Conservation (phyloP, 2,113 vertebrate species). For the Rynchops niger region DNA sequence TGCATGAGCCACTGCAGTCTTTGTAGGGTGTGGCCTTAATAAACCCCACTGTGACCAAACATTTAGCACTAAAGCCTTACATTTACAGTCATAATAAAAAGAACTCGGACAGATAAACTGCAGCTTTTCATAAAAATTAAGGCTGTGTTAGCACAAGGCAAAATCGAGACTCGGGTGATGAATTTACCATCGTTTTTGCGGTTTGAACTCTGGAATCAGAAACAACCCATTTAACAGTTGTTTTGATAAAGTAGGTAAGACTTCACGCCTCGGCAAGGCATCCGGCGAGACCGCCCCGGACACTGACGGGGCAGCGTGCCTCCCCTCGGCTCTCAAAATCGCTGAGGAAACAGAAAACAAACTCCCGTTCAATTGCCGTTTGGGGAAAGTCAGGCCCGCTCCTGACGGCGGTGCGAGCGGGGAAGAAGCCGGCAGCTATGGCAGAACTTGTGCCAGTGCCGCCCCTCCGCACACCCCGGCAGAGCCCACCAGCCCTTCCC, state of each 20-base stretch:
- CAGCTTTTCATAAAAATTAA: neutral
- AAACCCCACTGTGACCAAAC: neutral
- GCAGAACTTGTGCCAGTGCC: neutral
- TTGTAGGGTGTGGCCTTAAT: neutral
- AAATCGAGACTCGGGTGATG: neutral
- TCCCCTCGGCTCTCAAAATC: neutral
- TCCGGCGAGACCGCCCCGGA: fast-evolving
- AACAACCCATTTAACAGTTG: neutral
- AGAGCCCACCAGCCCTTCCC: neutral
- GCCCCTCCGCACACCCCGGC: neutral
- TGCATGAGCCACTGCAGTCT: neutral
- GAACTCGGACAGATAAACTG: neutral
- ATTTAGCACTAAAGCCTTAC: neutral
- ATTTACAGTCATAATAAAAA: neutral
- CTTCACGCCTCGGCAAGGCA: no score
- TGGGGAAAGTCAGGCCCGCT: neutral
- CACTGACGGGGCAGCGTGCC: fast-evolving
- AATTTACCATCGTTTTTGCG: neutral
- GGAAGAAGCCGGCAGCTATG: fast-evolving
- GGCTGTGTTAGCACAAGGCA: neutral
- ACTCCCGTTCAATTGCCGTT: fast-evolving
- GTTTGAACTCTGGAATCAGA: neutral
- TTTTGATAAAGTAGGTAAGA: neutral
- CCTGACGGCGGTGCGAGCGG: fast-evolving
- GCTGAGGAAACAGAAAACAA: neutral